phyloP scores from a whole-genome alignment of 2,888 invertebrate genomes.

The Ennomos erosarius region DNA sequence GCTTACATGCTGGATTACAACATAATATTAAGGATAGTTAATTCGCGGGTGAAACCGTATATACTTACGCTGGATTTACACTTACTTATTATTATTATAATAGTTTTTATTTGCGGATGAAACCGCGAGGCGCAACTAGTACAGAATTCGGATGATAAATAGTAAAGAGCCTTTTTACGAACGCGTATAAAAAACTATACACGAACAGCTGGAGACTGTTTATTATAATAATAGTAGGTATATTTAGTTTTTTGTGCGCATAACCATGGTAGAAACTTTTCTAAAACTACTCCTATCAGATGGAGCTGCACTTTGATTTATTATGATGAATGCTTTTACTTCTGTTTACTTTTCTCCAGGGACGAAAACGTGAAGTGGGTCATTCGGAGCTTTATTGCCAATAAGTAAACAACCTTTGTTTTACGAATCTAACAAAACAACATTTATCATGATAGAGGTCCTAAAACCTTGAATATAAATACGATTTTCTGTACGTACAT shows the following conservation, averaged over 20 bases:
- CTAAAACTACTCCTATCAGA: constrained; percentile 18
- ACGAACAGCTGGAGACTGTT: too few relatives aligned
- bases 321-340: constrained; percentile 24
- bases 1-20: too few relatives aligned
- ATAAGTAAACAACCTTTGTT: constrained; percentile 27
- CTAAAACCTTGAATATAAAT: constrained; percentile 4
- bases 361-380: constrained; percentile 22
- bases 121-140: too few relatives aligned
- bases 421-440: constrained; percentile 20
- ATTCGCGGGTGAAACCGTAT: too few relatives aligned
- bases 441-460: constrained; percentile 11
- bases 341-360: constrained; percentile 15
- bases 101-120: too few relatives aligned
- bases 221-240: too few relatives aligned
- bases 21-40: too few relatives aligned
- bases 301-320: constrained; percentile 22
- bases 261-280: constrained; percentile 3
- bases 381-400: constrained; percentile 20
- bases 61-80: too few relatives aligned
- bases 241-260: too few relatives aligned
- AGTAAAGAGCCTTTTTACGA: too few relatives aligned
- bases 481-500: not conserved
- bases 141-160: too few relatives aligned
- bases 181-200: not conserved
- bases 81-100: too few relatives aligned